phyloP scores from a whole-genome alignment of 1,140 invertebrate genomes.

The Trachymyrmex cornetzi region DNA sequence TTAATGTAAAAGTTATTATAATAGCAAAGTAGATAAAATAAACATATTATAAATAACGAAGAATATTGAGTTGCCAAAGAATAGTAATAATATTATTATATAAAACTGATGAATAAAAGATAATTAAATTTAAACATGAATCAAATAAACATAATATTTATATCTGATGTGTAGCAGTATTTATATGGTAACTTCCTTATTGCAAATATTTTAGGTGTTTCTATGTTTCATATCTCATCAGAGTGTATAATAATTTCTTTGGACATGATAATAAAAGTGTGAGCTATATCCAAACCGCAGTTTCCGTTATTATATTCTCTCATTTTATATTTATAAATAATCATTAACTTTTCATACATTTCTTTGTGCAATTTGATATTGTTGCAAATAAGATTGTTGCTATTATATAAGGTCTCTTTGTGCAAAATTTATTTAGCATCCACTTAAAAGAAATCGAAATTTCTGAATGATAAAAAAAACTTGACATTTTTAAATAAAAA shows the following conservation, averaged over 20 bases:
- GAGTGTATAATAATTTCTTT: slow-evolving; percentile 6
- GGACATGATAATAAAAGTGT: not conserved
- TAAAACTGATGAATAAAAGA: too few relatives aligned
- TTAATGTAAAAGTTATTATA: not conserved
- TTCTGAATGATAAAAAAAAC: too few relatives aligned
- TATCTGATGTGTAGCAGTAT: not conserved
- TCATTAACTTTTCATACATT: not conserved
- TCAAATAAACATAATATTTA: not conserved
- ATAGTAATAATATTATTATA: too few relatives aligned
- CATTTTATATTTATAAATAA: not conserved
- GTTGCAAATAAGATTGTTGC: not conserved
- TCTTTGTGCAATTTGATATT: not conserved
- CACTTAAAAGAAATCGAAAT: not conserved
- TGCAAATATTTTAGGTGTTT: not conserved
- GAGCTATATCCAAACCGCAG: not conserved
- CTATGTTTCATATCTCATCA: not conserved
- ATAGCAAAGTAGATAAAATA: not conserved
- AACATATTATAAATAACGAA: too few relatives aligned
- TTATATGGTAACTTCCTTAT: not conserved
- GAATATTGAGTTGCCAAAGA: too few relatives aligned
- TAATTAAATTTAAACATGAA: not conserved
- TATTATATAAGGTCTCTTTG: not conserved
- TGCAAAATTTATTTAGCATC: not conserved
- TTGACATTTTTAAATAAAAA: not conserved
- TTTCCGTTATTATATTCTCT: slow-evolving; percentile 10